Percentiles rank a stretch among this genome's conserved stretches.
phyloP scores from a whole-genome alignment of 2,888 invertebrate genomes.

The Volucella bombylans region DNA sequence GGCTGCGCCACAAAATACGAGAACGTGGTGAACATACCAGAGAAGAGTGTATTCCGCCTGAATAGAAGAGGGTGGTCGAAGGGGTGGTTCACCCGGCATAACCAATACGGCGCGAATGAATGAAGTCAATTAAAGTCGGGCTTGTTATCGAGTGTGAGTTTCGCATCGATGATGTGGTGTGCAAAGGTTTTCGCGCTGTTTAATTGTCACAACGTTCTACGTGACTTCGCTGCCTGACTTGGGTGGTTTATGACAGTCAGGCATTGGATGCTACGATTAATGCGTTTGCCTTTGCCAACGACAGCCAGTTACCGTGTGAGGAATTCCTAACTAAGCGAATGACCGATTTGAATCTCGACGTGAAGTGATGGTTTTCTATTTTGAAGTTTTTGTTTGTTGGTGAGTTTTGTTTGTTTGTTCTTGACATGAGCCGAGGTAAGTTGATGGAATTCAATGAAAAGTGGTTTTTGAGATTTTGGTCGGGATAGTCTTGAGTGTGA shows the following conservation, averaged over 20 bases:
- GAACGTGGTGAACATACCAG: conserved; percentile 31
- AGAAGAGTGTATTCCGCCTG: conserved; percentile 32
- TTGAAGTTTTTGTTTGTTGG: no score
- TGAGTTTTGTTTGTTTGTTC: no score
- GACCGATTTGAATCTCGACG: no score
- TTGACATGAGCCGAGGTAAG: no score
- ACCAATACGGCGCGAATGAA: conserved; percentile 33
- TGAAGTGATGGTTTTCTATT: no score
- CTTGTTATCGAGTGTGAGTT: conserved; percentile 35
- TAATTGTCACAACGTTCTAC: conserved; percentile 51
- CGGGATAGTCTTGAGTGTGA: no score
- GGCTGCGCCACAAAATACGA: not conserved
- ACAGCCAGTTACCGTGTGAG: not conserved
- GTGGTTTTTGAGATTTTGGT: no score
- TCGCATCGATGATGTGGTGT: conserved; percentile 7
- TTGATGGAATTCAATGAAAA: no score
- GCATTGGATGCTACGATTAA: conserved; percentile 5
- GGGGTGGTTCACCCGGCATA: not conserved
- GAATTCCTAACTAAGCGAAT: conserved; percentile 18
- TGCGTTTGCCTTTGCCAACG: not conserved
- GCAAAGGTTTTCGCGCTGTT: conserved; percentile 11
- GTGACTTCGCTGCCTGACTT: conserved; percentile 40
- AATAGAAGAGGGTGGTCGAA: conserved; percentile 27
- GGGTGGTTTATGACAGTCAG: conserved; percentile 30
- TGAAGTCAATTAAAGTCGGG: conserved; percentile 57